Evolutionary conservation across 2,797 vertebrate species (phyloP), one percentile per base, ranked within the genome.

Genomic region (Avahi laniger): DNA sequence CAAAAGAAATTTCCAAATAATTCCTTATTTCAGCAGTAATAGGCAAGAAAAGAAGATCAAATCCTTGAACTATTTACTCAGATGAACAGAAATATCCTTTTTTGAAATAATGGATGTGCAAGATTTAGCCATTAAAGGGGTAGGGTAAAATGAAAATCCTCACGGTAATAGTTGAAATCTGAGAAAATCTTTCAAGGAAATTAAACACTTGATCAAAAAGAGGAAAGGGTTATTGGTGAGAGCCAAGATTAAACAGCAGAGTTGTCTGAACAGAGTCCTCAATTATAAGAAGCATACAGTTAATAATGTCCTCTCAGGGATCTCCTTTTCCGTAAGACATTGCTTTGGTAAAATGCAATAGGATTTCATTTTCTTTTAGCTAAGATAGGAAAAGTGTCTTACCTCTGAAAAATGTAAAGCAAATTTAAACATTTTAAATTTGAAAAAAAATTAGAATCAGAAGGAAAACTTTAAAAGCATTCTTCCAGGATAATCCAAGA

Each of bases 121-220:
- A 99, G 98, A 98, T 98, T 98, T 98, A 98, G 98, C 96, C 96
- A 97, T 97, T 98, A 98, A 98, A 98, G 98, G 96, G 97, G 98
- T 97, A 97, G 97, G 94, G 98, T 98, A 98, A 98, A 98, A 97
- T 98, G 98, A 98, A 98, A 98, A 98, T 98, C 98, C 95, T 93
- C 96, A 97, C 96, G 95, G 96, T 98, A 98, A 98, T 97, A 98
- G 97, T 97, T 98, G 98, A 98, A 98, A 98, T 98, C 98, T 0
- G 97, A 98, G 98, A 98, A 98, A 98, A 98, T 98, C 98, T 98
- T 98, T 98, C 98, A 97, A 95, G 98, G 97, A 99, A 99, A 98
- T 99, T 98, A 98, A 98, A 98, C 98, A 98, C 98, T 98, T 98
- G 98, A 98, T 98, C 98, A 98, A 97, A 98, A 98, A 97, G 97